phyloP scores from a whole-genome alignment of 2,888 invertebrate genomes.

The Hemicrepidius hirtus region DNA sequence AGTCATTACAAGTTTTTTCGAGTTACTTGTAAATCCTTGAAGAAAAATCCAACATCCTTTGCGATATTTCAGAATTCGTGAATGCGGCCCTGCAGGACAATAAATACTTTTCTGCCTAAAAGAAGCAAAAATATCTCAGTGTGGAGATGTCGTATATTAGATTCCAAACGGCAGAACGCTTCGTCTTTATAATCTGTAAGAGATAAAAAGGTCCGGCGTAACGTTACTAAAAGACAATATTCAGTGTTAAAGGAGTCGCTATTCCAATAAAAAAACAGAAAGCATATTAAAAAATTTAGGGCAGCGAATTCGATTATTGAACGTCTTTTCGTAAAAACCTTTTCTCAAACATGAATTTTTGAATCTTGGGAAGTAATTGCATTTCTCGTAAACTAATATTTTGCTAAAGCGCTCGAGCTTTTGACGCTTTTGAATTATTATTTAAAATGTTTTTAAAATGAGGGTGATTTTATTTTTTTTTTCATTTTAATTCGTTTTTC shows the following conservation, averaged over 20 bases:
- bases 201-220: constrained; percentile 12
- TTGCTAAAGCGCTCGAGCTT: constrained; percentile 10
- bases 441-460: constrained; percentile 1
- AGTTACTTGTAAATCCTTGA: not conserved
- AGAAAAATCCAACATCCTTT: not conserved
- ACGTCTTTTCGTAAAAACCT: not conserved
- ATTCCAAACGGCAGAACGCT: constrained; percentile 16
- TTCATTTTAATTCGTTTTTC: constrained; percentile 1
- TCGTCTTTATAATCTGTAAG: constrained; percentile 12
- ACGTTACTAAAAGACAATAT: constrained; percentile 8
- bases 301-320: constrained; percentile 14
- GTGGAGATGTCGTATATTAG: constrained; percentile 1
- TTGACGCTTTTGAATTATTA: constrained; percentile 2
- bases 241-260: not conserved
- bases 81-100: not conserved
- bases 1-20: not conserved
- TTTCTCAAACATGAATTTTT: not conserved
- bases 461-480: not conserved
- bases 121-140: not conserved
- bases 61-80: not conserved
- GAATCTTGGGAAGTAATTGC: not conserved
- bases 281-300: constrained; percentile 23
- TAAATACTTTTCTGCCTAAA: constrained; percentile 1
- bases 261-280: constrained; percentile 12
- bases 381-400: constrained; percentile 21